Evolutionary conservation across 2,888 invertebrate genomes (phyloP), one percentile per base, ranked within the genome.

Genomic region (Hymenopus coronatus): DNA sequence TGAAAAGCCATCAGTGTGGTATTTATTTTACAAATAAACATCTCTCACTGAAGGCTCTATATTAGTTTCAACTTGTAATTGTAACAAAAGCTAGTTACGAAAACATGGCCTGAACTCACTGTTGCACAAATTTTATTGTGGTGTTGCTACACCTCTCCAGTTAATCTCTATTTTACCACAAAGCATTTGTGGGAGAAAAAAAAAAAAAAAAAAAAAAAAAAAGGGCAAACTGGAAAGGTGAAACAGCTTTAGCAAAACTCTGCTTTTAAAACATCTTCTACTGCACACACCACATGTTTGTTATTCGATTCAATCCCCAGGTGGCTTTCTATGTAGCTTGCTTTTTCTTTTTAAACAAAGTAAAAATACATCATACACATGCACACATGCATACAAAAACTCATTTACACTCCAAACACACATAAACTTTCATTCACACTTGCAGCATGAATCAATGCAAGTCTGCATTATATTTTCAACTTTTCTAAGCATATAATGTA

Each of bases 401-500:
- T 70, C 54, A 70, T 70, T 20, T 70, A 70, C 54, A 20, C 15
- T 70, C 20, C 54, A 70, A 3, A 70, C 25, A 20, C 20, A 20
- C 54, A 70, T 70, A 70, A 54, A 54, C 0, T 54, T 15, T 4
- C 54, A 70, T 70, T 70, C 54, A 70, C 8, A 70, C 54, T 70
- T 20, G 54, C 54, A 70, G 20, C 54, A 70, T 70, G 54, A 70
- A 70, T 70, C 54, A 70, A 70, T 70, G 54, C 54, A 70, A 70
- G 54, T 70, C 20, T 70, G 54, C 54, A 70, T 70, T 70, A 70
- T 70, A 70, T 87, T 33, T 28, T 87, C 87, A 87, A 27, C 82
- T 70, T 30, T 87, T n/a, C 87, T 82, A 82, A 25, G 27, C 82
- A 87, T 82, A n/a, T 82, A 82, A 87, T n/a, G 33, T 87, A 87